phyloP scores from a whole-genome alignment of 1,140 invertebrate genomes.

The Drosophila repleta region DNA sequence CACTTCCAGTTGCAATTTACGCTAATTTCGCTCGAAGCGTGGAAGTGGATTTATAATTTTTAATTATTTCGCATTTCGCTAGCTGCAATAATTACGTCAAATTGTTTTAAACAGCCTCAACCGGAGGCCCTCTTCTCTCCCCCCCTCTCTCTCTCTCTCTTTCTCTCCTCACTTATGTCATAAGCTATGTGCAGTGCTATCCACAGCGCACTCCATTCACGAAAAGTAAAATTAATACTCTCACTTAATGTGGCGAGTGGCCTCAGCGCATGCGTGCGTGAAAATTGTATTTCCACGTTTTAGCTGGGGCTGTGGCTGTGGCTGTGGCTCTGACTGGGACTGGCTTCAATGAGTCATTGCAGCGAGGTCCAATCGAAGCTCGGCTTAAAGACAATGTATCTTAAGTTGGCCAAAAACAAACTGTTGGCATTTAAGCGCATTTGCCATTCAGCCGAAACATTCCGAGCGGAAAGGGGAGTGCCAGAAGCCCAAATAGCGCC shows the following conservation, averaged over 20 bases:
- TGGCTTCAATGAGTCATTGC: conserved; percentile 13
- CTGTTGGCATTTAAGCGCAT: conserved; percentile 61
- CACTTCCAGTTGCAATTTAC: conserved; percentile 49
- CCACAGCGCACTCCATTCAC: conserved; percentile 15
- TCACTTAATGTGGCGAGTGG: conserved; percentile 56
- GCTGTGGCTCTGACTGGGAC: not conserved
- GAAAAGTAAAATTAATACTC: conserved; percentile 75
- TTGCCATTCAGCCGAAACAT: conserved; percentile 43
- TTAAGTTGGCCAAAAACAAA: conserved; percentile 51
- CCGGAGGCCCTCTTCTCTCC: not conserved
- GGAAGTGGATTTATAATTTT: conserved; percentile 50
- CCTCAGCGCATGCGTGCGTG: conserved; percentile 67
- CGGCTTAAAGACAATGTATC: conserved; percentile 38
- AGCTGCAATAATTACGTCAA: conserved; percentile 32
- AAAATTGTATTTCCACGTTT: conserved; percentile 68
- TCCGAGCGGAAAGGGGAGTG: conserved; percentile 63
- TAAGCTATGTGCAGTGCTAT: conserved; percentile 23
- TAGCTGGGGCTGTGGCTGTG: not conserved
- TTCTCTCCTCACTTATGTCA: conserved; percentile 54
- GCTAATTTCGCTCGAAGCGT: conserved; percentile 46
- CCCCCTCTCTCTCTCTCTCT: not conserved
- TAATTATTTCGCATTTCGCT: conserved; percentile 49
- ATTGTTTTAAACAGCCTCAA: conserved; percentile 34
- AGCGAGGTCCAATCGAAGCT: conserved; percentile 28
- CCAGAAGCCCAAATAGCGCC: conserved; percentile 45